Evolutionary conservation across 2,113 vertebrate species (phyloP), one percentile per base, ranked within the genome.

Genomic region (Myxocyprinus asiaticus): DNA sequence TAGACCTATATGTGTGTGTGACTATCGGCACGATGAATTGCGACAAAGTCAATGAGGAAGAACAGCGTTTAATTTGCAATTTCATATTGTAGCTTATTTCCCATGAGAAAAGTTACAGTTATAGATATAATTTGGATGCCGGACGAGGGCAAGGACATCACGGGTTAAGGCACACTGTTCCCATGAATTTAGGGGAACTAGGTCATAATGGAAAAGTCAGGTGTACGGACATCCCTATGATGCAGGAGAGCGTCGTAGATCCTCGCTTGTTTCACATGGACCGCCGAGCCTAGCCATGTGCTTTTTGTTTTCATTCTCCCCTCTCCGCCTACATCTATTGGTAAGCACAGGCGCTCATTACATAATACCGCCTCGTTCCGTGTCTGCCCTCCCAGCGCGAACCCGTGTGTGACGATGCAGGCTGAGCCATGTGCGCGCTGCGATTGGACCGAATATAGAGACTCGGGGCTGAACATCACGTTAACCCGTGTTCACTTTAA

Each of bases 271-370:
- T 90, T 93, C 94, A 94, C 94, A 93, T 94, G 92, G 87, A 90
- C 70, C 78, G 69, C 82, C 88, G 61, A 66, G 70, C 76, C 48
- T 85, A 87, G 92, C 94, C 95, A 95, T 94, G 95, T 96, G 95
- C 93, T 91, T 88, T 94, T 94, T 96, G 94, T 96, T 95, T 95
- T 95, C 91, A 94, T 91, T 88, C 89, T 88, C 33, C 86, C 69
- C 75, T 89, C 75, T 82, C 81, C 85, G 70, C 80, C 15, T 59
- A 83, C 87, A 76, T 84, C 85, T 81, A 94, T 93, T 94, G 93
- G 92, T 74, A 64, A 62, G 11, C 62, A 4, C 74, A 22, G 48
- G 78, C 81, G 66, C 65, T 90, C 85, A 87, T 92, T 91, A 79
- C 89, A 79, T 88, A 90, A 91, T 82, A n/a, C 55, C 22, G 61